Evolutionary conservation across 2,113 vertebrate genomes (phyloP).

Genomic region (Anthoscopus minutus): DNA sequence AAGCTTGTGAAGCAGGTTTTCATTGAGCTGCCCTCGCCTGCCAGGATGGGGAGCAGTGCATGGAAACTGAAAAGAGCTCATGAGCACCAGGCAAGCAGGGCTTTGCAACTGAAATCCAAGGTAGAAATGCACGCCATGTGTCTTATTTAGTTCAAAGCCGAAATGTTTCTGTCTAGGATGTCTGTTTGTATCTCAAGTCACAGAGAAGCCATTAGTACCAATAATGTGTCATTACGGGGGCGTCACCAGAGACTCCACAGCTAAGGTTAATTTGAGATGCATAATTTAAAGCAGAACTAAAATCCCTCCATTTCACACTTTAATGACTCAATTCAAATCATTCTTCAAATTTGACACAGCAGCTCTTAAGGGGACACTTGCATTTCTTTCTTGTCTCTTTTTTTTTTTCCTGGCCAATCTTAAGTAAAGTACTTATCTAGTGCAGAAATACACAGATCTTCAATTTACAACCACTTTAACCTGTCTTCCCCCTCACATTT

Average conservation of each 20-base stretch:
- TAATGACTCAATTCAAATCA: constrained; percentile 47
- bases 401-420: not conserved
- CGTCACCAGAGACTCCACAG: constrained; percentile 38
- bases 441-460: not conserved
- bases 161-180: constrained; percentile 50
- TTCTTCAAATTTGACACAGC: constrained; percentile 48
- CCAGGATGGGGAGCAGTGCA: not conserved
- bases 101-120: not conserved
- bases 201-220: constrained; percentile 58
- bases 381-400: not conserved
- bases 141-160: constrained; percentile 52
- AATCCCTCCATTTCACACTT: constrained; percentile 47
- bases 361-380: constrained; percentile 32
- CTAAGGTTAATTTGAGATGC: constrained; percentile 56
- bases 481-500: not conserved
- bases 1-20: not conserved
- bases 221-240: constrained; percentile 59
- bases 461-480: not conserved
- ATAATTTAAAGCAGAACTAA: constrained; percentile 53
- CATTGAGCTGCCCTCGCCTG: not conserved
- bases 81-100: not conserved
- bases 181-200: constrained; percentile 54
- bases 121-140: not conserved
- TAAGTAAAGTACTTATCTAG: not conserved
- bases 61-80: not conserved